Evolutionary conservation across 2,113 vertebrate genomes (phyloP), one percentile per base, ranked within the genome.

Genomic region (Cyprinodon variegatus): DNA sequence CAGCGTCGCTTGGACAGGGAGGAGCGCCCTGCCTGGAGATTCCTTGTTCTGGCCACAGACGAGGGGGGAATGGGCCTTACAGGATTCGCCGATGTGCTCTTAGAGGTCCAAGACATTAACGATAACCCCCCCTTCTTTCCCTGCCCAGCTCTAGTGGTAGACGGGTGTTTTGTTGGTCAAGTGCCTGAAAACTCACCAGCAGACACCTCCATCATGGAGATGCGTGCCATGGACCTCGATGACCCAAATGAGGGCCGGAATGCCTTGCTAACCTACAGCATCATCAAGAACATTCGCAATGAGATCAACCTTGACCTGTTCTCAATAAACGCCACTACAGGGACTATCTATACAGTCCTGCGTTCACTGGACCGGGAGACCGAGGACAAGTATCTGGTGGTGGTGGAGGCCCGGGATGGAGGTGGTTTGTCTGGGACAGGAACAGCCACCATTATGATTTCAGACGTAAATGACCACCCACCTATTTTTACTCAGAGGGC

Each of bases 221-320:
- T 97, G 95, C 91, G 92, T 0, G 96, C 96, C 60, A 86, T 94
- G 60, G 96, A 97, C 83, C 83, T 96, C 0, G 96, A 97, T 74
- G 96, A 96, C 86, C 93, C 96, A 38, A 96, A 95, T 61, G 89
- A 93, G 61, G 94, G 93, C 36, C 81, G 63, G 38, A 97, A 97
- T 38, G 95, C 96, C 3, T 76, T 94, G 45, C 82, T 97, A 60
- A 95, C 94, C 3, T 97, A 97, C 82, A 94, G 92, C 78, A 97
- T 97, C 85, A 80, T 96, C 71, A 94, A 94, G 88, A 97, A 96
- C 0, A 86, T 96, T 72, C 95, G 94, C 71, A 97, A 96, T 0
- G 93, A 96, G 66, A 96, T 97, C 75, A 96, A 96, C 86, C 94
- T 97, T 39, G 91, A 96, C 76, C 91, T 97, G 75, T 97, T 97